Base-by-base conservation (phyloP, 2,888 invertebrate genomes). In the Luperina testacea region DNA sequence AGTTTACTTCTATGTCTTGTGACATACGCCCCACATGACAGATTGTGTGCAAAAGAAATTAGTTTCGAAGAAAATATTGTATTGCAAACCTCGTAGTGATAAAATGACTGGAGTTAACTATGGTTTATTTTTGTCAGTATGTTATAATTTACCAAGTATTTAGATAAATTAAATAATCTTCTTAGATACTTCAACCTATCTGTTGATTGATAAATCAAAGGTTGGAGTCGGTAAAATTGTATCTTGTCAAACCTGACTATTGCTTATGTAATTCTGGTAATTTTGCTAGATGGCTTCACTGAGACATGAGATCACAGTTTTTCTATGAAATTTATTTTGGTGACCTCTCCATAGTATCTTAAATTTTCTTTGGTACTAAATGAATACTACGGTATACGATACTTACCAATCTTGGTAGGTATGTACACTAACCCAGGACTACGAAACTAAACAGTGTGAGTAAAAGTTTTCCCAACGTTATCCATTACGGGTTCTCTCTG, bases 391-490 rank as follows among this genome's bases (percentile, higher is more conserved):
- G n/a, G 38, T 38, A 38, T 38, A 3, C 15, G 11, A 51, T 42
- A 5, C 48, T 20, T 51, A 20, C 9, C 1, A n/a, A 45, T 2
- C 6, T 59, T 38, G 9, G 9, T n/a, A n/a, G 8, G n/a, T 38
- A 6, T 3, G 45, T 27, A 53, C 1, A 57, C 11, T 32, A 45
- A 17, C 13, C 53, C 63, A 24, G 78, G 32, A 67, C 13, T 57
- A 38, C 1, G 13, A 63, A 53, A 63, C 45, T 32, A 45, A 74
- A 59, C 7, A 48, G 42, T 27, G 32, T 45, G 24, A 81, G 4
- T 48, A 51, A 76, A 74, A 76, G 24, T 32, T 24, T 64, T 48
- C 9, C 17, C 59, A 77, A 53, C 59, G 51, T 70, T 70, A 61
- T 67, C 45, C 42, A 82, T 77, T 71, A 61, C 27, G 48, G 77